Evolutionary conservation across 2,797 vertebrate genomes (phyloP).

Genomic region (Glossophaga mutica): DNA sequence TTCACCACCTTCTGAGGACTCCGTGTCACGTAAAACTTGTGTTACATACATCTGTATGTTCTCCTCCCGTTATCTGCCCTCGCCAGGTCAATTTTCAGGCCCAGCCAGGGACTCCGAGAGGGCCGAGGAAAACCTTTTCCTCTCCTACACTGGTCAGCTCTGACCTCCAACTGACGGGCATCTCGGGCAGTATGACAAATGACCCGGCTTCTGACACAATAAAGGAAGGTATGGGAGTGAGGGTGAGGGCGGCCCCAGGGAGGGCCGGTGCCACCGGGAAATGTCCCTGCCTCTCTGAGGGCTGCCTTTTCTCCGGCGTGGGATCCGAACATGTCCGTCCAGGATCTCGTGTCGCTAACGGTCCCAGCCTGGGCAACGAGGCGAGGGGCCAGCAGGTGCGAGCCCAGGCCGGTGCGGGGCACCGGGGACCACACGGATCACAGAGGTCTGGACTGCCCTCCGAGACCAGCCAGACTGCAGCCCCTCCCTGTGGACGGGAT

Average conservation of each 20-base stretch:
- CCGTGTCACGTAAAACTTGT: background rate
- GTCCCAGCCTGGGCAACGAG: background rate
- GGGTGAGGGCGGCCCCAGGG: background rate
- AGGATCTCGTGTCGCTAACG: background rate
- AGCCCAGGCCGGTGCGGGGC: background rate
- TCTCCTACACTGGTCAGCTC: rapidly evolving
- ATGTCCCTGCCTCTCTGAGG: background rate
- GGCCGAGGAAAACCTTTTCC: background rate
- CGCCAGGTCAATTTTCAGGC: background rate
- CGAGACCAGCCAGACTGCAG: rapidly evolving
- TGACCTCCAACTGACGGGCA: background rate
- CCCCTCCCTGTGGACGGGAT: background rate
- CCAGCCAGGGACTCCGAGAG: background rate
- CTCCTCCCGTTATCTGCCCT: background rate
- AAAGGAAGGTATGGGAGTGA: background rate
- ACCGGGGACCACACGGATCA: background rate
- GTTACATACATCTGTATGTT: rapidly evolving
- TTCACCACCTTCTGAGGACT: background rate
- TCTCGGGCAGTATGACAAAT: background rate
- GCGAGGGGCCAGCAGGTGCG: background rate
- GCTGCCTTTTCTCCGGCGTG: background rate
- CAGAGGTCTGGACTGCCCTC: background rate
- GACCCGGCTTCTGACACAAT: too few relatives aligned
- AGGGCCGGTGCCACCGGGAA: background rate
- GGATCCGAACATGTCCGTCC: background rate